phyloP scores from a whole-genome alignment of 2,888 invertebrate genomes.

The Leptinotarsa rubiginosa region DNA sequence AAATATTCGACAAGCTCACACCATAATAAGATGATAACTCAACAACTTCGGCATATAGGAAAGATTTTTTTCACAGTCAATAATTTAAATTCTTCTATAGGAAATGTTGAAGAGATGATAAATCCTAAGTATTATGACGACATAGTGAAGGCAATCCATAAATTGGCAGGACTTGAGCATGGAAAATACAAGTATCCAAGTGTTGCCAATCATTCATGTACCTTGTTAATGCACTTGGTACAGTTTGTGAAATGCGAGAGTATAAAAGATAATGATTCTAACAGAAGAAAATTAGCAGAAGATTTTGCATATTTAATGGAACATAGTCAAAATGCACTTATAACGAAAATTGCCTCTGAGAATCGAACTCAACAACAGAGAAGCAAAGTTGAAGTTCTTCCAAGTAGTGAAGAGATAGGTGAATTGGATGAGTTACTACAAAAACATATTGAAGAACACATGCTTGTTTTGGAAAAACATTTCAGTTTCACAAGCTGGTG shows the following conservation, averaged over 20 bases:
- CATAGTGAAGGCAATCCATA: slow-evolving; percentile 7
- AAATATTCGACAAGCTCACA: slow-evolving; percentile 1
- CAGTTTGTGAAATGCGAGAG: slow-evolving; percentile 2
- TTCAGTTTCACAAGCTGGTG: slow-evolving; percentile 12
- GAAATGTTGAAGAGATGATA: background rate
- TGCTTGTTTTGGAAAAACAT: background rate
- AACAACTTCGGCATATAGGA: slow-evolving; percentile 9
- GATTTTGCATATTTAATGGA: slow-evolving; percentile 11
- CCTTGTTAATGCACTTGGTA: background rate
- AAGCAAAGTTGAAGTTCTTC: slow-evolving; percentile 17
- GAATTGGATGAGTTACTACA: slow-evolving; percentile 5
- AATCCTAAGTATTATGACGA: slow-evolving; percentile 10
- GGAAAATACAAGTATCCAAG: slow-evolving; percentile 23
- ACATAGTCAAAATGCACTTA: slow-evolving; percentile 21
- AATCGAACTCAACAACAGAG: slow-evolving; percentile 20
- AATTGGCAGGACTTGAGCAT: slow-evolving; percentile 8
- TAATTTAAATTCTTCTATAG: background rate
- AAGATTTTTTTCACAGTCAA: slow-evolving; percentile 6
- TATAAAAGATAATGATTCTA: background rate
- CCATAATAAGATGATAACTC: slow-evolving; percentile 10
- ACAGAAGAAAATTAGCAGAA: background rate
- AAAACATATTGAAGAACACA: slow-evolving; percentile 4
- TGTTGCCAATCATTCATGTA: slow-evolving; percentile 23
- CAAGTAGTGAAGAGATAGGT: slow-evolving; percentile 6
- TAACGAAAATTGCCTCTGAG: slow-evolving; percentile 21